These are phyloP conservation scores for Archilochus colubris DNA, from an alignment of 2,113 vertebrate genomes.

Conservation along the genomic window DNA sequence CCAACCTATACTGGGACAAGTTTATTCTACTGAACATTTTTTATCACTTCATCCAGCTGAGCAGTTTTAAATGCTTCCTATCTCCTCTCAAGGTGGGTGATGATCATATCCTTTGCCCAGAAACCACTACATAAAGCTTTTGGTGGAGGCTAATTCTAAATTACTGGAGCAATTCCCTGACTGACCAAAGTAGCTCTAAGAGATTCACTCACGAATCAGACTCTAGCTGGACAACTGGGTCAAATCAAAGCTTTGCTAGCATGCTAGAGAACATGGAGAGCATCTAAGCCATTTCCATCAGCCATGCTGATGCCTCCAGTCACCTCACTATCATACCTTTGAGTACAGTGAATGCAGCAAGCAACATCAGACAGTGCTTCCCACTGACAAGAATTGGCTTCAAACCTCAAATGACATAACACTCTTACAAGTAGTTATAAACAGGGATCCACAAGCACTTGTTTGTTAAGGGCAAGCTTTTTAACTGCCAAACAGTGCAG, in stretches of 20 bases:
- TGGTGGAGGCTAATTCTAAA: background rate
- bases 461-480: background rate
- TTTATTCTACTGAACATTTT: background rate
- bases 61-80: background rate
- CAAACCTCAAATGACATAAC: background rate
- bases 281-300: background rate
- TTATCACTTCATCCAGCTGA: background rate
- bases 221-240: background rate
- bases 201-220: background rate
- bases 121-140: background rate
- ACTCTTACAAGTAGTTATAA: background rate
- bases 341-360: background rate
- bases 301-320: background rate
- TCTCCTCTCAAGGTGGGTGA: background rate
- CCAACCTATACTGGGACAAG: too few relatives aligned
- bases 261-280: background rate
- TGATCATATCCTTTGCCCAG: background rate
- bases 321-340: background rate
- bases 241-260: background rate
- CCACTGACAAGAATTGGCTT: background rate
- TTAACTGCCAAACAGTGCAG: background rate
- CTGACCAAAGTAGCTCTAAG: background rate
- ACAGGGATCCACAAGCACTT: background rate
- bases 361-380: background rate
- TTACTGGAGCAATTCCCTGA: background rate